Evolutionary conservation across 2,888 invertebrate species (phyloP).

Genomic region (Hemistola chrysoprasaria): DNA sequence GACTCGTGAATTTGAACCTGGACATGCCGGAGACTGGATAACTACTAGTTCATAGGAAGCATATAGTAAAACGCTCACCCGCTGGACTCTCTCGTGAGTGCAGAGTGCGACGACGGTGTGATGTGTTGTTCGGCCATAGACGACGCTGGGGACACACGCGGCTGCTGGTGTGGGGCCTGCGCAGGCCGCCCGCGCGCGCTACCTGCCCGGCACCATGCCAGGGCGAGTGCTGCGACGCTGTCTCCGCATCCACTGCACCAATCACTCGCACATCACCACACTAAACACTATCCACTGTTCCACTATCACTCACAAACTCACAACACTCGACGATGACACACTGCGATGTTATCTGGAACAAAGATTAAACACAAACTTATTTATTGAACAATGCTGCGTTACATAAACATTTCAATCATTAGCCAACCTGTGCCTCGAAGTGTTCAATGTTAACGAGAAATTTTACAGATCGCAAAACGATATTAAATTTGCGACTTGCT

Average conservation of each 20-base stretch:
- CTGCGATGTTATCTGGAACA: conserved; percentile 70
- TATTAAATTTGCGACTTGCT: conserved; percentile 30
- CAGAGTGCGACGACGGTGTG: conserved; percentile 88
- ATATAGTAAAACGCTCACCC: conserved; percentile 49
- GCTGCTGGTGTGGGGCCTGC: conserved; percentile 80
- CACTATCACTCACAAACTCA: conserved; percentile 39
- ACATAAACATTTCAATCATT: conserved; percentile 77
- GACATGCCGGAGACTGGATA: no score
- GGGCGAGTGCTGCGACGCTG: conserved; percentile 68
- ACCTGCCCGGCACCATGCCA: conserved; percentile 82
- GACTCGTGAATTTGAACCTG: no score
- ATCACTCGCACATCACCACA: conserved; percentile 46
- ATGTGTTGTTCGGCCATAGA: conserved; percentile 96
- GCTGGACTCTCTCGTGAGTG: conserved; percentile 86
- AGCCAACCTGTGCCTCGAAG: conserved; percentile 49
- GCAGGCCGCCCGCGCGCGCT: conserved; percentile 82
- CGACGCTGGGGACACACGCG: conserved; percentile 88
- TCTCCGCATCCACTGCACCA: conserved; percentile 62
- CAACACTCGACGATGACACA: conserved; percentile 47
- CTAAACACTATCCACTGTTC: conserved; percentile 32
- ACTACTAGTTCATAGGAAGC: no score
- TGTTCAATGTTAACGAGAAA: neutral
- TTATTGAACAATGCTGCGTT: conserved; percentile 70
- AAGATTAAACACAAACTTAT: conserved; percentile 66
- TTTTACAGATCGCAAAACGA: conserved; percentile 27